phyloP scores from a whole-genome alignment of 2,113 vertebrate species.

The Erpornis zantholeuca region DNA sequence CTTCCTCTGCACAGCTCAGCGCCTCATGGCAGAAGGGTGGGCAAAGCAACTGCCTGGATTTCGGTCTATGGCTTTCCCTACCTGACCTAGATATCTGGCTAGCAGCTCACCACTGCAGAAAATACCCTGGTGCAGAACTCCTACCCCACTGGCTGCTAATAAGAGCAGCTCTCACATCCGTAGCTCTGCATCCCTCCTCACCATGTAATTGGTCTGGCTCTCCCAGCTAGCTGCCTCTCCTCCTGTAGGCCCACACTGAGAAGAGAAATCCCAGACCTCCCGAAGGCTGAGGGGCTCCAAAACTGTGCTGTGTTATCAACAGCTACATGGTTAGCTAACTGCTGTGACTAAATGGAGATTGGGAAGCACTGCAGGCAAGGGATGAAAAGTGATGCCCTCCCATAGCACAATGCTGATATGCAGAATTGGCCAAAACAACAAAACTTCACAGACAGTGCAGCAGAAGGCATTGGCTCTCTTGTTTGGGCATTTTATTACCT shows the following conservation, averaged over 20 bases:
- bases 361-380: conserved; percentile 74
- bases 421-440: conserved; percentile 75
- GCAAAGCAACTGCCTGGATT: background rate
- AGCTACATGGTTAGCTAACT: conserved; percentile 77
- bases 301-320: conserved; percentile 71
- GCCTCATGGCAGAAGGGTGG: background rate
- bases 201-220: conserved; percentile 83
- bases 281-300: conserved; percentile 66
- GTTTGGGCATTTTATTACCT: conserved; percentile 85
- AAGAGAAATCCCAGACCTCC: conserved; percentile 81
- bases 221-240: conserved; percentile 74
- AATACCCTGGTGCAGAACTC: conserved; percentile 9
- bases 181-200: background rate
- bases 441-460: conserved; percentile 83
- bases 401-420: conserved; percentile 70
- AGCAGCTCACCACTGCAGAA: background rate
- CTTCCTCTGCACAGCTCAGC: background rate
- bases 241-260: conserved; percentile 62
- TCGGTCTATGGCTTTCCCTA: background rate
- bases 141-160: conserved; percentile 28
- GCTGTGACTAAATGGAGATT: conserved; percentile 74
- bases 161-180: background rate
- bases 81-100: conserved; percentile 43
- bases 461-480: conserved; percentile 82
- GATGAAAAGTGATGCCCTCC: conserved; percentile 75